Conservation (phyloP, 2,797 vertebrate genomes). For the Sylvilagus floridanus region DNA sequence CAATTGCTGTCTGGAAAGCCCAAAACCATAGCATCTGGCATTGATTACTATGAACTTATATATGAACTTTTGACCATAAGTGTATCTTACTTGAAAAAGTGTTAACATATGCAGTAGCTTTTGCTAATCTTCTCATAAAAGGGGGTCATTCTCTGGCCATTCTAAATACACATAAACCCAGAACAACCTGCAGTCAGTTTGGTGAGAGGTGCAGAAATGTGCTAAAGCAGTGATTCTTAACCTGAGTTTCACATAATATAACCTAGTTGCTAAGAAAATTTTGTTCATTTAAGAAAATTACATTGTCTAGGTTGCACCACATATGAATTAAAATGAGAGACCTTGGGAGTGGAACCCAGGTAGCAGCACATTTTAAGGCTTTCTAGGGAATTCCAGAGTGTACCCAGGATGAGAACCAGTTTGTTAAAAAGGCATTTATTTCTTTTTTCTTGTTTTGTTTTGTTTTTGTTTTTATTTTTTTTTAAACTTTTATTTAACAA, state of each 20-base stretch:
- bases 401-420: background rate
- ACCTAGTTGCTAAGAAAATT: background rate
- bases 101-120: background rate
- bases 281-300: background rate
- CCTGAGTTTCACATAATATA: background rate
- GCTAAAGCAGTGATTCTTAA: background rate
- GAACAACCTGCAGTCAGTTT: background rate
- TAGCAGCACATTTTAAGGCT: background rate
- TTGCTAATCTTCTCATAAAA: background rate
- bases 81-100: background rate
- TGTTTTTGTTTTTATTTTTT: too few species aligned
- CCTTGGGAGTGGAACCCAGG: background rate
- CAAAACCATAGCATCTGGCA: background rate
- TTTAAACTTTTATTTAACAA: too few species aligned
- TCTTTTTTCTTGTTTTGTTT: too few species aligned
- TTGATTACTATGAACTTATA: background rate
- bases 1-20: constrained; percentile 6
- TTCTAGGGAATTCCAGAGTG: background rate
- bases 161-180: background rate
- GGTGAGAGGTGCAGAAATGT: background rate
- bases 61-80: constrained; percentile 4
- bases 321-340: background rate
- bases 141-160: background rate
- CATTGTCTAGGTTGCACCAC: background rate
- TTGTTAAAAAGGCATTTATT: background rate